phyloP scores from a whole-genome alignment of 2,888 invertebrate genomes.

The Empis stercorea region DNA sequence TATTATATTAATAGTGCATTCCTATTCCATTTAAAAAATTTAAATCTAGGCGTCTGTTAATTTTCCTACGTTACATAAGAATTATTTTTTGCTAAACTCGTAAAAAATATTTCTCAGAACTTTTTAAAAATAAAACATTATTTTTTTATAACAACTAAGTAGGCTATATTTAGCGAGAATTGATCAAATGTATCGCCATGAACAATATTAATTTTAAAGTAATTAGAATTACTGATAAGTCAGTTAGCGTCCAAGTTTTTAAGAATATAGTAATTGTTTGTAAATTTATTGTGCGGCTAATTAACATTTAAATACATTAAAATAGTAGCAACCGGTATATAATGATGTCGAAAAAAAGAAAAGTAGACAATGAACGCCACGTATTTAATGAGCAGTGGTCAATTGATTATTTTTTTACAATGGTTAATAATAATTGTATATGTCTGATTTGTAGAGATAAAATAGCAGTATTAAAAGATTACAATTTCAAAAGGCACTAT shows the following conservation, averaged over 20 bases:
- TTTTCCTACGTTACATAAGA: neutral
- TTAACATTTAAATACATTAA: too few species aligned
- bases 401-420: neutral
- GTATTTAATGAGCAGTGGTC: neutral
- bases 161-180: too few species aligned
- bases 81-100: neutral
- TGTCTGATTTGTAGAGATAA: neutral
- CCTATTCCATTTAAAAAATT: neutral
- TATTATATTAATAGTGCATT: neutral
- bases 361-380: neutral
- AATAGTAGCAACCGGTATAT: too few species aligned
- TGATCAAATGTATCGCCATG: too few species aligned
- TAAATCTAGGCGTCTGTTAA: conserved; percentile 1
- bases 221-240: too few species aligned
- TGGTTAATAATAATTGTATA: neutral
- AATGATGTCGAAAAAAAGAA: neutral
- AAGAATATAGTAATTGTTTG: too few species aligned
- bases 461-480: neutral
- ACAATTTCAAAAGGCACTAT: neutral
- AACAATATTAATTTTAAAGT: too few species aligned
- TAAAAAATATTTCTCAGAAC: neutral
- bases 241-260: too few species aligned
- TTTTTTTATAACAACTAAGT: neutral
- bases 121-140: neutral
- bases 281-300: too few species aligned